A percentile compares a stretch with the other conserved stretches of the same genome.
Evolutionary conservation across 1,140 invertebrate species (phyloP).

Genomic region (Hylaeus anthracinus): DNA sequence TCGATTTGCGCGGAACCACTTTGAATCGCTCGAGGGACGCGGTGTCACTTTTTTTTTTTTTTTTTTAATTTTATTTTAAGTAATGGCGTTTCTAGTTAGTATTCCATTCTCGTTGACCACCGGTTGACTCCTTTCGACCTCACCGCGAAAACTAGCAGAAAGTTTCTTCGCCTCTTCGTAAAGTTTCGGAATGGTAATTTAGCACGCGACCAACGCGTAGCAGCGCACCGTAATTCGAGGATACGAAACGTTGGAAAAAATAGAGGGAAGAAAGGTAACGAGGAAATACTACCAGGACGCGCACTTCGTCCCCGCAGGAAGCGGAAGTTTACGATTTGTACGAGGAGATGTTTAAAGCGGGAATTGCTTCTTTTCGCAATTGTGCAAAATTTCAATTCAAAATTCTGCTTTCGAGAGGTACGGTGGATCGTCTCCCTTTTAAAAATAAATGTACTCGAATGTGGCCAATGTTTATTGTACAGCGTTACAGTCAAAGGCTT

Average conservation of each 20-base stretch:
- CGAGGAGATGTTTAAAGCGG: background rate
- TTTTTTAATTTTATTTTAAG: conserved; percentile 2
- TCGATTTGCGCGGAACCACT: conserved; percentile 2
- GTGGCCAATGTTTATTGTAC: no score
- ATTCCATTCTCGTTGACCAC: background rate
- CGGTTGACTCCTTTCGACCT: background rate
- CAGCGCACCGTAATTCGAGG: conserved; percentile 13
- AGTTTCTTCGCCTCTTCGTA: background rate
- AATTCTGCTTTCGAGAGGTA: no score
- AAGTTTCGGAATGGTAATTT: conserved; percentile 8
- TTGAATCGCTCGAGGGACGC: background rate
- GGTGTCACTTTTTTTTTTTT: background rate
- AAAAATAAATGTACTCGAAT: no score
- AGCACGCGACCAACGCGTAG: background rate
- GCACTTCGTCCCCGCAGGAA: background rate
- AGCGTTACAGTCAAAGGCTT: no score
- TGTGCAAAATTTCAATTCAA: no score
- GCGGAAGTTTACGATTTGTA: conserved; percentile 12
- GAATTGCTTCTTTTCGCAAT: no score
- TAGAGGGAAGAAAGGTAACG: background rate
- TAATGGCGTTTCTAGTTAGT: background rate
- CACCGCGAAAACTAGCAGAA: background rate
- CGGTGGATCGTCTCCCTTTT: no score
- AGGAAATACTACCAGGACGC: background rate
- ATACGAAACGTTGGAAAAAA: background rate